Base-by-base conservation (phyloP, 2,888 invertebrate species). In the Myopa testacea region DNA sequence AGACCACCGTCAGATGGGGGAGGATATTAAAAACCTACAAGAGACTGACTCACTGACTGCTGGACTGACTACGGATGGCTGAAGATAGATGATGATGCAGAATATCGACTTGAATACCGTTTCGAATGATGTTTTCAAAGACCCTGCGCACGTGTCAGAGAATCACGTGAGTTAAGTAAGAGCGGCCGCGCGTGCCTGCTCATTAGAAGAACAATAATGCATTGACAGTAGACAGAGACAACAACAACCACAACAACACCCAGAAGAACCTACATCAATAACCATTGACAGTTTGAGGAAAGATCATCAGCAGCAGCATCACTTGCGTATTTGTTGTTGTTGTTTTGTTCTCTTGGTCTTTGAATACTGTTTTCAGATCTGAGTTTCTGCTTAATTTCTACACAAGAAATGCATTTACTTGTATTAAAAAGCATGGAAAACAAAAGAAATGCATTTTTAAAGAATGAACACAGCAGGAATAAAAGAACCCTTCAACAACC, bases 201-300 rank as follows among this genome's bases (percentile, higher is more conserved):
- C 68, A 75, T 68, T 75, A 58, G 55, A 58, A 60, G 55, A 68
- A 75, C 75, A 67, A 68, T 68, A 58, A 68, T 52, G 12, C 68
- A 68, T 12, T 68, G 75, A 75, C 68, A 75, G 75, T 37, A 14
- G 7, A 52, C 4, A 8, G 16, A 58, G 26, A 19, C 26, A 40
- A 26, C 16, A 60, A 60, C 58, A 37, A 58, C 19, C 8, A 19
- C 45, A 68, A 37, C 58, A 71, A 55, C 38, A n/a, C 50, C 19
- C 34, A 58, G 4, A 26, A 26, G 26, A 58, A n/a, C 3, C 4
- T 5, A n/a, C 62, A 8, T 10, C 10, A n/a, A 65, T 8, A 65
- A 65, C 65, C 37, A 34, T 16, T 38, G 37, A 65, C 37, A 65
- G 16, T 37, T 37, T 14, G 26, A 38, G 45, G 34, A 63, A 38